phyloP scores from a whole-genome alignment of 1,140 invertebrate species.

The Spodoptera frugiperda region DNA sequence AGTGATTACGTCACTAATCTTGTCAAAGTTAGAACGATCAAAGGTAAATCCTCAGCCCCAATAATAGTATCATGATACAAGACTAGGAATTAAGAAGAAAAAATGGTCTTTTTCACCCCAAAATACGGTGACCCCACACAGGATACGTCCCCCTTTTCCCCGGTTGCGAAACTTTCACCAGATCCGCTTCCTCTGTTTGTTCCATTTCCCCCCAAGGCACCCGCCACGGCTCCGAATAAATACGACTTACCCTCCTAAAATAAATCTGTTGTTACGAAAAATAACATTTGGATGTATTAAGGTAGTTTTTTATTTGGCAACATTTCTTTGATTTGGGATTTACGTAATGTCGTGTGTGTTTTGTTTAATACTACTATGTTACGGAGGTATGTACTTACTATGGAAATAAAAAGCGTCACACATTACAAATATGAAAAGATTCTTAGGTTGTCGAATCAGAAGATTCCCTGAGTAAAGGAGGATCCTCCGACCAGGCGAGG shows the following conservation, averaged over 20 bases:
- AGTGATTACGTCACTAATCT: too few relatives aligned
- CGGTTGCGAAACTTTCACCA: constrained; percentile 71
- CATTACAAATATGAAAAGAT: too few relatives aligned
- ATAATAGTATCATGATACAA: not conserved
- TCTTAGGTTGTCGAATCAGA: too few relatives aligned
- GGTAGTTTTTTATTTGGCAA: constrained; percentile 36
- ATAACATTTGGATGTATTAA: constrained; percentile 46
- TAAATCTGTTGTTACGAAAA: constrained; percentile 61
- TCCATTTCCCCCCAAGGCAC: constrained; percentile 60
- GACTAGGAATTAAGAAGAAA: constrained; percentile 16
- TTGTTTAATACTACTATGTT: too few relatives aligned
- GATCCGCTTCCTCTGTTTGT: constrained; percentile 82
- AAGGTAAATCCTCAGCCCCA: not conserved
- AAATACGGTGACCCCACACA: constrained; percentile 64
- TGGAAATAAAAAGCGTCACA: too few relatives aligned
- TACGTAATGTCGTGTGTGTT: not conserved
- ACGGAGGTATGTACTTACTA: too few relatives aligned
- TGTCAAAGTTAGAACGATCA: too few relatives aligned
- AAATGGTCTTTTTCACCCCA: constrained; percentile 15
- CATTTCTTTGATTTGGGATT: constrained; percentile 1
- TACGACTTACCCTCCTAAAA: constrained; percentile 65
- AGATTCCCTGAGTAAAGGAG: too few relatives aligned
- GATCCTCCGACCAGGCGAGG: too few relatives aligned
- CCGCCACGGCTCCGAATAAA: constrained; percentile 68
- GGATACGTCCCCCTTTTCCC: constrained; percentile 65